Percentiles rank a stretch among this genome's conserved stretches.
Evolutionary conservation across 2,797 vertebrate species (phyloP).

Genomic region (Odontamblyopus rebecca): DNA sequence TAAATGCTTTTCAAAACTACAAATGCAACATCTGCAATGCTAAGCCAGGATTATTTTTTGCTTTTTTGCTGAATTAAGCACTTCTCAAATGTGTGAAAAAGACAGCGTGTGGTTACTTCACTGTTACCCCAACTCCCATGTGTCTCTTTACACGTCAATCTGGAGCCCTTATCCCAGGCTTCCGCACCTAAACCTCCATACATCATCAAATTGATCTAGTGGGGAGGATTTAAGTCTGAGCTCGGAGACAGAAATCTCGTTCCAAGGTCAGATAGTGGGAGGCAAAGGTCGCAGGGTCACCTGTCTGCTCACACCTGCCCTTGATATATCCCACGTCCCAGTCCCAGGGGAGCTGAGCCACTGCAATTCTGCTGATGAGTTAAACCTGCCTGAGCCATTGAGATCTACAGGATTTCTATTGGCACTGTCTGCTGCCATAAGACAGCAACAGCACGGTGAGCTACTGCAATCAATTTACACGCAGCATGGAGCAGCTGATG

Average conservation of each 20-base stretch:
- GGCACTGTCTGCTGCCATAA: constrained; percentile 60
- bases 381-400: constrained; percentile 68
- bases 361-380: constrained; percentile 71
- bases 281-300: constrained; percentile 64
- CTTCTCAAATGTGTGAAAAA: constrained; percentile 35
- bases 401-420: constrained; percentile 67
- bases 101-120: constrained; percentile 46
- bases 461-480: constrained; percentile 68
- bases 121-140: constrained; percentile 39
- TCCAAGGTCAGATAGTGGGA: constrained; percentile 63
- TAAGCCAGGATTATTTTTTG: constrained; percentile 12
- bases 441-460: constrained; percentile 56
- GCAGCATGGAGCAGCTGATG: constrained; percentile 53
- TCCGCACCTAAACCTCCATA: constrained; percentile 56
- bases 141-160: constrained; percentile 62
- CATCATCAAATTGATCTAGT: constrained; percentile 74
- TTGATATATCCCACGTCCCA: constrained; percentile 60
- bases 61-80: constrained; percentile 37
- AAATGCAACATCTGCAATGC: constrained; percentile 11
- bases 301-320: constrained; percentile 67
- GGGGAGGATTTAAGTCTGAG: constrained; percentile 59
- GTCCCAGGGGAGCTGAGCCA: constrained; percentile 41
- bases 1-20: constrained; percentile 5
- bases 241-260: constrained; percentile 58
- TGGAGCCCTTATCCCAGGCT: constrained; percentile 58